These are phyloP conservation scores for Oreochromis spilurus DNA, from an alignment of 2,113 vertebrate genomes.

Conservation along the genomic window DNA sequence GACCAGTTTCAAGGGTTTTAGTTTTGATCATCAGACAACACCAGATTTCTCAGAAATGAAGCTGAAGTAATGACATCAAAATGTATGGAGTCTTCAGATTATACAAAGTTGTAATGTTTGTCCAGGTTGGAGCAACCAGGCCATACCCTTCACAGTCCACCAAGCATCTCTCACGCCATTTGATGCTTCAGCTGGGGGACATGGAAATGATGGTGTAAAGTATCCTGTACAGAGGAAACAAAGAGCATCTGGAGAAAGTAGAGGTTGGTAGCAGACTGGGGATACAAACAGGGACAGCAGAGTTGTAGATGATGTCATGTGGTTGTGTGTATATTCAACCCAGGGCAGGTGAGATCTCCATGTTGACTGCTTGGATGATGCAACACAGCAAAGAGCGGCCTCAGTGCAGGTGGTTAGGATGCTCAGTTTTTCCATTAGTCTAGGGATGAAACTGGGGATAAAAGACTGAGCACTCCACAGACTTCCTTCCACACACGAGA, in stretches of 20 bases:
- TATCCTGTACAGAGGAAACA: background rate
- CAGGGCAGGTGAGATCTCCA: background rate
- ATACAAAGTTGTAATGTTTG: background rate
- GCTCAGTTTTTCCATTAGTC: background rate
- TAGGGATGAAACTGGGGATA: background rate
- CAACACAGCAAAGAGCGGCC: background rate
- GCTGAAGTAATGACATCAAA: background rate
- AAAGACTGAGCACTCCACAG: background rate
- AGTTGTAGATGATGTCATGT: background rate
- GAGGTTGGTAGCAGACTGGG: background rate
- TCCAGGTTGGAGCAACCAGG: background rate
- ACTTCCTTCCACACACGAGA: background rate
- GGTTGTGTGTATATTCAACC: accelerated
- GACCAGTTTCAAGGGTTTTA: background rate
- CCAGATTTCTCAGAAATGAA: background rate
- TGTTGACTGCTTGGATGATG: background rate
- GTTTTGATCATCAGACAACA: background rate
- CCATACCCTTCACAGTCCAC: background rate
- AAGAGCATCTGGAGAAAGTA: background rate
- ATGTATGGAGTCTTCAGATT: background rate
- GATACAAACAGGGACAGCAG: background rate
- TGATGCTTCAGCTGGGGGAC: background rate
- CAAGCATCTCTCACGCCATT: background rate
- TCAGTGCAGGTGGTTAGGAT: background rate
- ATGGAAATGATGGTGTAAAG: background rate